Evolutionary conservation across 2,113 vertebrate species (phyloP), one percentile per base, ranked within the genome.

Genomic region (Centrocercus urophasianus): DNA sequence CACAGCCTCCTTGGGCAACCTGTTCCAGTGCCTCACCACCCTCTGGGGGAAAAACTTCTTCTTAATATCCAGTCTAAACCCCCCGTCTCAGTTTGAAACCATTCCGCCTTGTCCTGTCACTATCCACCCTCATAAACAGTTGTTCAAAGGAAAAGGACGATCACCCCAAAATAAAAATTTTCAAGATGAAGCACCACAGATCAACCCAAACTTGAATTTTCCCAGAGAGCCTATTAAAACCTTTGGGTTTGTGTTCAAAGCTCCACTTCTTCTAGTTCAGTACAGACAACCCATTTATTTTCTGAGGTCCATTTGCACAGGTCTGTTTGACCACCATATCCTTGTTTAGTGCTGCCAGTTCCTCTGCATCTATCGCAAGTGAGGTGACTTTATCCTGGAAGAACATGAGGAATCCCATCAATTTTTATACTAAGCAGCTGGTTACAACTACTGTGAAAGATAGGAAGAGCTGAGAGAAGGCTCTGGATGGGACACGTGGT

Each of bases 181-280:
- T 77, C 50, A 21, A 86, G 86, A 90, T 56, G 19, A 86, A 92
- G 9, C 25, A 22, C 19, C 54, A 38, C 20, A 66, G 63, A 43
- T 93, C 79, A 86, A 74, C 30, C 12, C 32, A 82, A 93, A 84
- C 78, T 86, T 89, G 34, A 38, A 10, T 81, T 92, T 82, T 82
- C 36, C 67, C 7, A 0, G 52, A 72, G 8, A 79, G 32, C 30
- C 59, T 82, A 89, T 71, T 86, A 92, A 89, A 92, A 89, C 34
- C 34, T 67, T 63, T 50, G 30, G 17, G n/a, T 15, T 92, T 83
- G 63, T 5, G 38, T 77, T 91, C 64, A 92, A 94, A 84, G 43
- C 5, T 32, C 38, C 71, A 67, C 73, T 89, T 65, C 70, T 89
- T 61, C 67, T 57, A 65, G 22, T 69, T 32, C 52, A 72, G 59